Evolutionary conservation across 2,797 vertebrate genomes (phyloP), one percentile per base, ranked within the genome.

Genomic region (Sylvilagus floridanus): DNA sequence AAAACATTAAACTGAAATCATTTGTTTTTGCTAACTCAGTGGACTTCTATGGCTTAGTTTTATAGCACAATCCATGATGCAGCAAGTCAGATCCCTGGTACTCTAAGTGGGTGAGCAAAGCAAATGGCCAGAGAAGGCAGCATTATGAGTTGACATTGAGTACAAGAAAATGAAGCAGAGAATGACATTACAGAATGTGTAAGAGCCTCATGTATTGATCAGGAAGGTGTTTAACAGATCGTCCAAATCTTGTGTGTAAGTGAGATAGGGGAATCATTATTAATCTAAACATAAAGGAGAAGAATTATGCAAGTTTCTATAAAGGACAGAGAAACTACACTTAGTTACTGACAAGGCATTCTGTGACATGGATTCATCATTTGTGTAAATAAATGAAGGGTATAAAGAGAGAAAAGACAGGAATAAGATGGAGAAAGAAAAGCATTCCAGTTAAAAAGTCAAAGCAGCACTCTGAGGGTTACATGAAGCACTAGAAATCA

Each of bases 41-140:
- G 10, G 7, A 75, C 42, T 32, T 24, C 65, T 83, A 69, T 16
- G 57, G 26, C n/a, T 57, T 16, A 8, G 94, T 1, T 16, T 71
- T 28, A 81, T 42, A 47, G 6, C 68, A 17, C 63, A 72, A 47
- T 16, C 5, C 47, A 63, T 11, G 4, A 28, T 13, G 16, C n/a
- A 81, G n/a, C 19, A 42, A 65, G 30, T 21, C 30, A 21, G 30
- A 62, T 11, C 32, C 32, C 0, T 0, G 84, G 10, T 5, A 79
- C n/a, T 0, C 5, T 63, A 0, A 1, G 52, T 17, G 19, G 77
- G 28, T 72, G 5, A 54, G 13, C 0, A 14, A 24, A 26, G 69
- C 62, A 22, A 35, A 52, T 9, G 42, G n/a, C 2, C 72, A 52
- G 28, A 76, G 35, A 95, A 87, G 4, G 21, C 3, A 87, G 57